These are phyloP conservation scores for Chaenodraco wilsoni DNA, from an alignment of 2,797 vertebrate genomes.

Conservation along the genomic window DNA sequence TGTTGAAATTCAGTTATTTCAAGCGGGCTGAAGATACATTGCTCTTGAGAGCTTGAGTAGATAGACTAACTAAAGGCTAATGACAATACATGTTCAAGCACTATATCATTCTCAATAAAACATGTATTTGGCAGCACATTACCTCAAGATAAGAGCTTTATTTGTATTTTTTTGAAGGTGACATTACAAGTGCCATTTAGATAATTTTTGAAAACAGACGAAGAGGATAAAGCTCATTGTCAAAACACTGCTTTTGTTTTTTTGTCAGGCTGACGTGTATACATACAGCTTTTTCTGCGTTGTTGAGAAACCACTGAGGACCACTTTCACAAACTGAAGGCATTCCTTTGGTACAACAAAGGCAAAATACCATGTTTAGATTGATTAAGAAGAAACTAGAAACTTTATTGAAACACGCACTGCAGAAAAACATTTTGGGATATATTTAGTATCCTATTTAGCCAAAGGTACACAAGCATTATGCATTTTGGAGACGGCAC, in stretches of 20 bases:
- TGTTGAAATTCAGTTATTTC: constrained; percentile 84
- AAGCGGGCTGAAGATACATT: constrained; percentile 78
- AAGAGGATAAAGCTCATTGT: constrained; percentile 68
- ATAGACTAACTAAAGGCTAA: constrained; percentile 79
- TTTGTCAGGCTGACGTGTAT: constrained; percentile 61
- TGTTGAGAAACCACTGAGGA: constrained; percentile 65
- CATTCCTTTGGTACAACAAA: constrained; percentile 83
- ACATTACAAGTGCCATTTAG: constrained; percentile 78
- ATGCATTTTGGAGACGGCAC: constrained; percentile 81
- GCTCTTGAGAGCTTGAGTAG: constrained; percentile 77
- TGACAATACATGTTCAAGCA: constrained; percentile 80
- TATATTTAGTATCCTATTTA: constrained; percentile 87
- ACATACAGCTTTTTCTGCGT: constrained; percentile 75
- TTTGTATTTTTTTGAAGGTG: constrained; percentile 66
- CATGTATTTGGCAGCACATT: constrained; percentile 83
- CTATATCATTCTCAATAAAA: constrained; percentile 77
- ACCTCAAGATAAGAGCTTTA: constrained; percentile 79
- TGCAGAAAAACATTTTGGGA: constrained; percentile 85
- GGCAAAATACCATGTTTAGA: constrained; percentile 84
- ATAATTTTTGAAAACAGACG: constrained; percentile 75
- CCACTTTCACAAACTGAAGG: constrained; percentile 74
- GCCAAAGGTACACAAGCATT: constrained; percentile 83
- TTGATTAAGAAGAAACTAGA: constrained; percentile 84
- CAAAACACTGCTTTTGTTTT: constrained; percentile 62
- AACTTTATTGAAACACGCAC: constrained; percentile 88